phyloP scores from a whole-genome alignment of 2,113 vertebrate species.

The Salvelinus namaycush region DNA sequence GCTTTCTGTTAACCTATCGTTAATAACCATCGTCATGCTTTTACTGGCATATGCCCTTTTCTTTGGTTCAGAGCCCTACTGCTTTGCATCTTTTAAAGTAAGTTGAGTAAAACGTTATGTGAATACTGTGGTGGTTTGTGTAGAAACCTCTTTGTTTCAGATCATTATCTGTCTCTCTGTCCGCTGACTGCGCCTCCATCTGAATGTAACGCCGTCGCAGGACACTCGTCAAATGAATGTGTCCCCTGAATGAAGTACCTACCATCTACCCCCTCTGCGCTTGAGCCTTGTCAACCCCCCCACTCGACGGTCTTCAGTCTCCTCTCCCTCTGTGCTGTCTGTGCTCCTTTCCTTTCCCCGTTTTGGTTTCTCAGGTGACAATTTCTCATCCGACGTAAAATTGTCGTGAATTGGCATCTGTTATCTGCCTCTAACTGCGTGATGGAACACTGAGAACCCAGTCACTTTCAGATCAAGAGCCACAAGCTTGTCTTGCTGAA shows the following conservation, averaged over 20 bases:
- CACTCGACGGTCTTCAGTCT: constrained; percentile 57
- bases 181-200: constrained; percentile 74
- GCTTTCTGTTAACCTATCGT: constrained; percentile 71
- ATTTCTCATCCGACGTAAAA: constrained; percentile 47
- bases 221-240: constrained; percentile 71
- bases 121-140: constrained; percentile 73
- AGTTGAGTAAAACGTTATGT: constrained; percentile 58
- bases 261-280: constrained; percentile 55
- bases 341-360: constrained; percentile 46
- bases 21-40: constrained; percentile 60
- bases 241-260: constrained; percentile 74
- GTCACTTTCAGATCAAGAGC: constrained; percentile 74
- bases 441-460: constrained; percentile 76
- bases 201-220: constrained; percentile 79
- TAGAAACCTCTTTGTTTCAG: constrained; percentile 81
- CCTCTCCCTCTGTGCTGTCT: constrained; percentile 62
- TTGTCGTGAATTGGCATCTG: constrained; percentile 65
- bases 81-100: constrained; percentile 70
- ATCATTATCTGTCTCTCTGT: constrained; percentile 68
- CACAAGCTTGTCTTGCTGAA: constrained; percentile 74
- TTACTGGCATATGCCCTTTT: constrained; percentile 67
- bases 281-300: constrained; percentile 70
- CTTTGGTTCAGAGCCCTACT: constrained; percentile 47
- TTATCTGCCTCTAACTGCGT: constrained; percentile 74
- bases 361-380: constrained; percentile 75